Percentiles rank a stretch among this genome's conserved stretches.
Conservation (phyloP, 2,888 invertebrate species). For the Agrochola litura region DNA sequence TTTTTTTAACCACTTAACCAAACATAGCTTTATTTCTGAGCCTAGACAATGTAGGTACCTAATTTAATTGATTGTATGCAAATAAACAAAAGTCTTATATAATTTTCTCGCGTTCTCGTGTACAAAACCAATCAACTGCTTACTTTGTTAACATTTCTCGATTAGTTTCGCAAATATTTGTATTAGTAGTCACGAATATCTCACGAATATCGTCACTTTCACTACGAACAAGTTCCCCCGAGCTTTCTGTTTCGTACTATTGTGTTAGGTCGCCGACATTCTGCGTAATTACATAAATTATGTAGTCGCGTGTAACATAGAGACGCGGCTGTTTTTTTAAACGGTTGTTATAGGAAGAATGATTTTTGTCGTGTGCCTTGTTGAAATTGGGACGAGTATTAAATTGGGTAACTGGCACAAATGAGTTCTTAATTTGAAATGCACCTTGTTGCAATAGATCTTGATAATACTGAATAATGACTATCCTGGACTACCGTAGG, state of each 20-base stretch:
- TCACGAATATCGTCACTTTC: constrained; percentile 63
- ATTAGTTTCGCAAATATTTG: constrained; percentile 58
- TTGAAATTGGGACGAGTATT: constrained; percentile 38
- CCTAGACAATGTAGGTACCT: not conserved
- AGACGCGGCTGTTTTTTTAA: constrained; percentile 43
- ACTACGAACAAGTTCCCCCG: constrained; percentile 59
- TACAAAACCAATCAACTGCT: constrained; percentile 16
- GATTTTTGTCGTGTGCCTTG: constrained; percentile 20
- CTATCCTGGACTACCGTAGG: not conserved
- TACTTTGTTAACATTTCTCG: constrained; percentile 19
- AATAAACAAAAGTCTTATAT: not conserved
- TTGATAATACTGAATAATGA: not conserved
- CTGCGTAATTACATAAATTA: constrained; percentile 62
- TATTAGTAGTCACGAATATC: constrained; percentile 56
- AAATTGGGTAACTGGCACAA: constrained; percentile 41
- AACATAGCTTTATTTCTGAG: not conserved
- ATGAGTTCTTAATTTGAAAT: not conserved
- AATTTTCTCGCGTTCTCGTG: constrained; percentile 18
- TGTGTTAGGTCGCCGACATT: constrained; percentile 65
- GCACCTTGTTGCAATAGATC: not conserved
- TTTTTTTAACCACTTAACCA: not conserved
- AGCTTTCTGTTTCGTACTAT: constrained; percentile 68
- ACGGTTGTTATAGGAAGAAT: constrained; percentile 18
- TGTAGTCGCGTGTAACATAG: constrained; percentile 51
- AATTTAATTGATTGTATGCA: not conserved